Evolutionary conservation across 2,888 invertebrate species (phyloP), one percentile per base, ranked within the genome.

Genomic region (Synergus japonicus): DNA sequence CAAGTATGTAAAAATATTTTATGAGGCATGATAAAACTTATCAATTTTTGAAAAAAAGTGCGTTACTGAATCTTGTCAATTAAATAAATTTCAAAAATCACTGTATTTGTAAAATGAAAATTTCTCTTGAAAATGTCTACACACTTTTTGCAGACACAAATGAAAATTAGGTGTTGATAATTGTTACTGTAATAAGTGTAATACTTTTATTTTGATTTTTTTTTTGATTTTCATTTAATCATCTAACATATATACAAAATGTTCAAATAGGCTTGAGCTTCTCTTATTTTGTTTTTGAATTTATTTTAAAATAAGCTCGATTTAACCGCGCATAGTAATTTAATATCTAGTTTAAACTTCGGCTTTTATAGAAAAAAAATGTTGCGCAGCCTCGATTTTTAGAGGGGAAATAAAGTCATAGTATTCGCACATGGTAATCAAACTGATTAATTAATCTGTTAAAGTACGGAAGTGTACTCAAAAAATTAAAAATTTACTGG

Each of bases 51-150:
- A 49, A 49, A 49, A 49, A 7, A 15, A 29, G 29, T 46, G 49
- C 29, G 49, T 49, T 49, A 69, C 22, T 49, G 49, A 49, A 69
- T 69, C 49, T 22, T 49, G 54, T 73, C 73, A 54, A 73, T 54
- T 73, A 73, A 49, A 73, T 22, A 73, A 73, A 54, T 41, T 37
- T 54, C 49, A 49, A 73, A 73, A 73, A 73, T 10, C 3, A 29
- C 4, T 69, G 29, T 69, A 73, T 37, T 73, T 41, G 15, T 73
- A 12, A 73, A 73, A 73, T 73, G 7, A 73, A 73, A 73, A 73
- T 73, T 58, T 54, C 37, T 49, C 4, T 54, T 73, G n/a, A 29
- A 58, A 15, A 73, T 54, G 9, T 63, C 22, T 60, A 60, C 60
- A 60, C 29, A 60, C 10, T 22, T 22, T 60, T 63, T 63, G 29